Percentiles rank a stretch among this genome's conserved stretches.
phyloP scores from a whole-genome alignment of 2,888 invertebrate genomes.

The Prosopocoilus inquinatus region DNA sequence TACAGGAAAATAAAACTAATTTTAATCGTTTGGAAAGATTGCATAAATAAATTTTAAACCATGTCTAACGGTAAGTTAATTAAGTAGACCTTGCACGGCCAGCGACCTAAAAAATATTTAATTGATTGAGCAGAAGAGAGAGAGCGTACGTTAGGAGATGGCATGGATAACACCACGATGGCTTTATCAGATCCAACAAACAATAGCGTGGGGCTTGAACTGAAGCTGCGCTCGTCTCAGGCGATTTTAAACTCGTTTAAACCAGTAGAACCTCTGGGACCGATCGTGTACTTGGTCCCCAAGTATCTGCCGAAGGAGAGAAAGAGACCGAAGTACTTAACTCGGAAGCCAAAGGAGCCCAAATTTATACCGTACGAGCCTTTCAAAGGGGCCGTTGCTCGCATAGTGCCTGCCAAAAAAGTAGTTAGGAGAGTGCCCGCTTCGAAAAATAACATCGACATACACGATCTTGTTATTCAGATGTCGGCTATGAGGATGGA shows the following conservation, averaged over 20 bases:
- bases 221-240: constrained; percentile 18
- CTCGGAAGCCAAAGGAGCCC: constrained; percentile 63
- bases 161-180: constrained; percentile 55
- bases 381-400: constrained; percentile 80
- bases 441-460: constrained; percentile 52
- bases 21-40: too few relatives aligned
- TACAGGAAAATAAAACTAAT: too few relatives aligned
- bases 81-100: too few relatives aligned
- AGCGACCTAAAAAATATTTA: background rate
- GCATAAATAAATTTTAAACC: too few relatives aligned
- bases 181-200: constrained; percentile 22
- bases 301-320: constrained; percentile 60
- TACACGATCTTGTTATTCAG: constrained; percentile 64
- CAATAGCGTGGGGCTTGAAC: constrained; percentile 16
- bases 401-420: constrained; percentile 60
- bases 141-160: constrained; percentile 58
- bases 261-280: constrained; percentile 53
- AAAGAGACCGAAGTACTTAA: constrained; percentile 54
- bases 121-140: background rate
- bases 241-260: constrained; percentile 36
- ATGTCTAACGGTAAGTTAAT: too few relatives aligned
- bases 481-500: constrained; percentile 67
- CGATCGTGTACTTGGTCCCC: constrained; percentile 61
- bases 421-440: constrained; percentile 36
- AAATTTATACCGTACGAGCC: constrained; percentile 89